Base-by-base conservation (phyloP, 35 echinoderm and acorn worm species). In the Amphiura filiformis region DNA sequence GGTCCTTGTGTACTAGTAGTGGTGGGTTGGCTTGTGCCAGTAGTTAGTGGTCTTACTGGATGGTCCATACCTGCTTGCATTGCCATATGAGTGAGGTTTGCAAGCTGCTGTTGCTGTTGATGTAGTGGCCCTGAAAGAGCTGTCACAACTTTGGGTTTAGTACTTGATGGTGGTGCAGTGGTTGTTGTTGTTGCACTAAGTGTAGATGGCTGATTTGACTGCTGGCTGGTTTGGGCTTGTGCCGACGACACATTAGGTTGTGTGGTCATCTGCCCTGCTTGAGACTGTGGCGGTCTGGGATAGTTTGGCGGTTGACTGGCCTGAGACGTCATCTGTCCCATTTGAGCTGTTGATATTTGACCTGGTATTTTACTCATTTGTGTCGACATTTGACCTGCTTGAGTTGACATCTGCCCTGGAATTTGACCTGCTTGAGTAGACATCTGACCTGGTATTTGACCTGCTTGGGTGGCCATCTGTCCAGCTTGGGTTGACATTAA, bases 351-450 rank as follows among this genome's bases (percentile, higher is more conserved):
- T 15, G 9, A 3, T 70, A 30, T 3, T 30, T 70, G 61, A 30
- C 61, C 61, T 70, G 61, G 9, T 30, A 13, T 5, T 2, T 1
- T 15, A 4, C 7, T 70, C 61, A 70, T 18, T n/a, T n/a, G n/a
- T n/a, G n/a, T n/a, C n/a, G n/a, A n/a, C n/a, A n/a, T n/a, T 70
- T 70, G 61, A 30, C 61, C 28, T 70, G 61, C 61, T 70, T 70
- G 61, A 15, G 17, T 70, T 13, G 61, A 2, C 9, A 70, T 30
- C 61, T 70, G 61, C 7, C 61, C 28, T n/a, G 26, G 28, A 2
- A 30, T 70, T 15, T n/a, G 61, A 70, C 61, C 26, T 4, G 61
- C 15, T n/a, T 70, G 61, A 26, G 61, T 70, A 15, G 61, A 70
- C 2, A 70, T 70, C 61, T 70, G 61, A 15, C 17, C 28, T 70